Conservation (phyloP, 2,113 vertebrate genomes). For the Forbesichthys agassizii region DNA sequence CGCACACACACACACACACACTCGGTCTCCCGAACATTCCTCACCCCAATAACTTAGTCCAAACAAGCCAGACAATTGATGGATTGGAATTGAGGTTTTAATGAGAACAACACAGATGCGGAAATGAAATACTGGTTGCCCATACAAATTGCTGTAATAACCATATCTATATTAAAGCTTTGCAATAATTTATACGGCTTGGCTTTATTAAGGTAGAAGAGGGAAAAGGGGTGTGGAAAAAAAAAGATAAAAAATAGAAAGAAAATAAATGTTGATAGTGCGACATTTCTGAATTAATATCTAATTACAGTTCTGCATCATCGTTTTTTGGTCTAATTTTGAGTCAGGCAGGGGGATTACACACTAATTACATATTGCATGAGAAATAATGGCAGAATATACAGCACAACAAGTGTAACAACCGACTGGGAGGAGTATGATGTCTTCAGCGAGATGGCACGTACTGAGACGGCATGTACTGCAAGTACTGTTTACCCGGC, state of each 20-base stretch:
- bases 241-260: slow-evolving; percentile 32
- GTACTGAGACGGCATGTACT: neutral
- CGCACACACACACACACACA: neutral
- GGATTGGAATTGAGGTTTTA: slow-evolving; percentile 67
- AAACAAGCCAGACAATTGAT: slow-evolving; percentile 64
- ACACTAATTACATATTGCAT: slow-evolving; percentile 74
- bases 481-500: too few species aligned
- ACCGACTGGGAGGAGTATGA: neutral
- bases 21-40: slow-evolving; percentile 7
- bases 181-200: slow-evolving; percentile 67
- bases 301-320: slow-evolving; percentile 73
- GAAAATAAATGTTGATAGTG: slow-evolving; percentile 68
- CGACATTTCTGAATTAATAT: slow-evolving; percentile 76
- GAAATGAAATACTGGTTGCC: slow-evolving; percentile 68
- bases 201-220: slow-evolving; percentile 62
- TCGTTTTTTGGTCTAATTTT: slow-evolving; percentile 76
- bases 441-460: too few species aligned
- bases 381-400: slow-evolving; percentile 63
- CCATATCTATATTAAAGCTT: slow-evolving; percentile 73
- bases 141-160: slow-evolving; percentile 77
- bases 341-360: slow-evolving; percentile 74
- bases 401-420: slow-evolving; percentile 55
- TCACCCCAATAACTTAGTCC: slow-evolving; percentile 43
- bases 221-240: neutral
- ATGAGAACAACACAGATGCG: slow-evolving; percentile 70